Base-by-base conservation (phyloP, 2,797 vertebrate species). In the Anolis apletophallus region DNA sequence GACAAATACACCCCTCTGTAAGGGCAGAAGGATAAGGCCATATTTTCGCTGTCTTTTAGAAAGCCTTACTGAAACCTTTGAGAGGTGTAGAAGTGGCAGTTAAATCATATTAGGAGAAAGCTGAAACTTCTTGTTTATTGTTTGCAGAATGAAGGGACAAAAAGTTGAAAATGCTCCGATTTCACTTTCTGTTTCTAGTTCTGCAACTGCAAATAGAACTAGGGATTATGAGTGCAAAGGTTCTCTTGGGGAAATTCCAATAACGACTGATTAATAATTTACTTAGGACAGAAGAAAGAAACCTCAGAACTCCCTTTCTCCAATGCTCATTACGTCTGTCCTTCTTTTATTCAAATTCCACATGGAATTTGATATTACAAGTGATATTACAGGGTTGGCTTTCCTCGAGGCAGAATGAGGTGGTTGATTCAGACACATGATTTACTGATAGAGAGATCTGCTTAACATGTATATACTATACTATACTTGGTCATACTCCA, bases 151-250 rank as follows among this genome's bases (percentile, higher is more conserved):
- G 10, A 32, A 17, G 68, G 9, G 23, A 46, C 46, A 16, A 8
- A n/a, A 75, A 59, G n/a, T 23, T 2, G 26, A 23, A 57, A 40
- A 40, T 40, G 7, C n/a, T 76, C 82, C 0, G 1, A n/a, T 59
- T 79, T 79, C 57, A 46, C 76, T 84, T 88, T 84, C 68, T 40
- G 12, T 83, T 80, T 52, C 68, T 40, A 10, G 21, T 19, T 12
- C n/a, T 34, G 67, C n/a, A 6, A 69, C 12, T 57, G 8, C 26
- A 74, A 19, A 67, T 3, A 36, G 23, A 2, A 55, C 10, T 26
- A 1, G 16, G 21, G 32, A 74, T 40, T 40, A 74, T 2, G 5
- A 36, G 52, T 29, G 13, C 57, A 34, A 83, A 79, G 55, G 76
- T 46, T 26, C 6, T 57, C 7, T 19, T 67, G 46, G 68, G 50